A percentile compares a stretch with the other conserved stretches of the same genome.
Conservation (phyloP, 2,888 invertebrate genomes). For the Hyles lineata region DNA sequence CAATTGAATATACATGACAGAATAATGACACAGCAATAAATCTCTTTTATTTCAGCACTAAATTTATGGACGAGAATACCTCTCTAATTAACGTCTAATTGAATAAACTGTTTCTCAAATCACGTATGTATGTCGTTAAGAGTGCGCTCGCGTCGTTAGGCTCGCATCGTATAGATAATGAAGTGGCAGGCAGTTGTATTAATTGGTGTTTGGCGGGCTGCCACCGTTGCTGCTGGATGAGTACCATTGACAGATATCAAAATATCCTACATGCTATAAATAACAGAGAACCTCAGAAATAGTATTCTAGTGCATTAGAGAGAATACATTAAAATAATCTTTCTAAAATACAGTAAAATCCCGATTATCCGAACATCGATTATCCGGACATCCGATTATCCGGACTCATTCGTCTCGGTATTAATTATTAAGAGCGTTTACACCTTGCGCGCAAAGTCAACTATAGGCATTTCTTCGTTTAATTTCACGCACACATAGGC, state of each 20-base stretch:
- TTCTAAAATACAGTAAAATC: not conserved
- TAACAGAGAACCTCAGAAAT: not conserved
- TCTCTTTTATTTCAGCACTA: conserved; percentile 4
- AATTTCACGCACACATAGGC: too few species aligned
- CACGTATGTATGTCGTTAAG: conserved; percentile 25
- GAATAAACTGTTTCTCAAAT: conserved; percentile 5
- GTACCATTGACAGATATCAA: conserved; percentile 7
- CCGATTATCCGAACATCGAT: conserved; percentile 14
- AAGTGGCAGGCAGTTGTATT: conserved; percentile 39
- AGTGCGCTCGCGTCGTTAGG: conserved; percentile 36
- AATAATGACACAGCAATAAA: not conserved
- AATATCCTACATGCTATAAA: conserved; percentile 9
- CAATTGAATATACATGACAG: not conserved
- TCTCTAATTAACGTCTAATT: conserved; percentile 20
- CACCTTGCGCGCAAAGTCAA: too few species aligned
- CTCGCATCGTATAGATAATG: conserved; percentile 40
- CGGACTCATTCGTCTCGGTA: not conserved
- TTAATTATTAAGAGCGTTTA: conserved; percentile 4
- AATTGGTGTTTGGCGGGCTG: conserved; percentile 45
- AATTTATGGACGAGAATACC: not conserved
- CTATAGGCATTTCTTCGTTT: too few species aligned
- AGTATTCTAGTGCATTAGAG: not conserved
- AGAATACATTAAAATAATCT: too few species aligned
- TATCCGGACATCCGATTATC: conserved; percentile 14
- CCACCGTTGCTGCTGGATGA: conserved; percentile 33